Evolutionary conservation across 2,888 invertebrate species (phyloP).

Genomic region (Nemotelus nigrinus): DNA sequence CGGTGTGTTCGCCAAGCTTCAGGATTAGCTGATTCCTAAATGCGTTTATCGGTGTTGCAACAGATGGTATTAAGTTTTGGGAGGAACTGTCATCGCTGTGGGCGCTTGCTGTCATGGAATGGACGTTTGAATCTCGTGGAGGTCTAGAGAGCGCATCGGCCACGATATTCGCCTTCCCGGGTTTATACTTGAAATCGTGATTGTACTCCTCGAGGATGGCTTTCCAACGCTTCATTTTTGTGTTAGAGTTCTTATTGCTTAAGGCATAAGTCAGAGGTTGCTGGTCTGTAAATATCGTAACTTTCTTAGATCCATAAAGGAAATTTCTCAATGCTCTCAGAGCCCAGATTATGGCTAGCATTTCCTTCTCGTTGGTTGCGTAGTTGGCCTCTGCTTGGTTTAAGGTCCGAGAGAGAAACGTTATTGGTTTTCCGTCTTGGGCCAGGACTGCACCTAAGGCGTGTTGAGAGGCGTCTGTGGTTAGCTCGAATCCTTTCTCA

Average conservation of each 20-base stretch:
- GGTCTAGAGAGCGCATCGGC: conserved; percentile 49
- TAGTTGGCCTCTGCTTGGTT: conserved; percentile 15
- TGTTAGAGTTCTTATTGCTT: conserved; percentile 50
- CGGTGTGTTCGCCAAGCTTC: background rate
- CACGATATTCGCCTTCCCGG: conserved; percentile 55
- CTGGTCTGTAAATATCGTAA: conserved; percentile 8
- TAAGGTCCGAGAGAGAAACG: conserved; percentile 1
- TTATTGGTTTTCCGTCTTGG: background rate
- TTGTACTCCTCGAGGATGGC: conserved; percentile 45
- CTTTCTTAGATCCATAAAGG: conserved; percentile 8
- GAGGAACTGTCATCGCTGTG: background rate
- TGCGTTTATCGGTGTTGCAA: conserved; percentile 5
- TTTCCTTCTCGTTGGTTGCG: conserved; percentile 28
- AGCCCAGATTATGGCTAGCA: conserved; percentile 21
- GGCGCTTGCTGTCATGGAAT: background rate
- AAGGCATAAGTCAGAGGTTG: conserved; percentile 21
- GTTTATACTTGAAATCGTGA: conserved; percentile 29
- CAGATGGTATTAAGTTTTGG: background rate
- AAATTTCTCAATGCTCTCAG: conserved; percentile 12
- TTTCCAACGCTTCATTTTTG: conserved; percentile 52
- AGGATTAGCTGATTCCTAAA: conserved; percentile 28
- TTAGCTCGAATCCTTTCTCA: too few species aligned
- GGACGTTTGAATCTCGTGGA: background rate
- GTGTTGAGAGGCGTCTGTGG: too few species aligned
- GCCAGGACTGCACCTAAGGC: too few species aligned